Evolutionary conservation across 2,797 vertebrate genomes (phyloP), one percentile per base, ranked within the genome.

Genomic region (Anniella stebbinsi): DNA sequence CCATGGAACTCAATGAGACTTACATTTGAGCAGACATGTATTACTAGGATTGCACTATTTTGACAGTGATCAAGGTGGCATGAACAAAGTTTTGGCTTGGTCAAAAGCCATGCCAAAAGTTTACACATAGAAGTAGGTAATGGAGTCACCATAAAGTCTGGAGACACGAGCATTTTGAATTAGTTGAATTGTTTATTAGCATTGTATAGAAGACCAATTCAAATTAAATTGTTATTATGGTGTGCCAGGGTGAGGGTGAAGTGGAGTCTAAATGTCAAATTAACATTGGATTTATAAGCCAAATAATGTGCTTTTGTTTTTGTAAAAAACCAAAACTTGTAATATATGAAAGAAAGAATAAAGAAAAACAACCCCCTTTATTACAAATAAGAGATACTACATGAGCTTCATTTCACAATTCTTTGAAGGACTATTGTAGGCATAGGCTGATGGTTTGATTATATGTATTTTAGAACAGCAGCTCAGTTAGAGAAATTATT

Each of bases 221-320:
- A 97, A 94, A 89, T 48, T 63, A 87, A 93, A 94, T 95, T 96
- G 95, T 94, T 87, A 92, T 94, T 89, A 95, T 88, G 1, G 88
- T 82, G 78, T 92, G 93, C 95, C 94, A 96, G 2, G 18, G 81
- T 83, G 87, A 83, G 86, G 90, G 78, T 93, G 92, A 95, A 93
- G 73, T 51, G 86, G 93, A 95, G 89, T 88, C 86, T 0, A 25
- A 92, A 57, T 70, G 84, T 1, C 89, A 18, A 83, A 82, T 13
- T 80, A 82, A 25, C 76, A 94, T 54, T 91, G 3, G n/a, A 88
- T 48, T 28, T 90, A 76, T 51, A 92, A n/a, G 82, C 51, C 82
- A 77, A 70, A 93, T 91, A 91, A 87, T 88, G 88, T 94, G 73
- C 80, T 90, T 41, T 70, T 73, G 30, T 54, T 70, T 25, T 33